Base-by-base conservation (phyloP, 1,140 invertebrate genomes). In the Lamellibrachia luymesi region DNA sequence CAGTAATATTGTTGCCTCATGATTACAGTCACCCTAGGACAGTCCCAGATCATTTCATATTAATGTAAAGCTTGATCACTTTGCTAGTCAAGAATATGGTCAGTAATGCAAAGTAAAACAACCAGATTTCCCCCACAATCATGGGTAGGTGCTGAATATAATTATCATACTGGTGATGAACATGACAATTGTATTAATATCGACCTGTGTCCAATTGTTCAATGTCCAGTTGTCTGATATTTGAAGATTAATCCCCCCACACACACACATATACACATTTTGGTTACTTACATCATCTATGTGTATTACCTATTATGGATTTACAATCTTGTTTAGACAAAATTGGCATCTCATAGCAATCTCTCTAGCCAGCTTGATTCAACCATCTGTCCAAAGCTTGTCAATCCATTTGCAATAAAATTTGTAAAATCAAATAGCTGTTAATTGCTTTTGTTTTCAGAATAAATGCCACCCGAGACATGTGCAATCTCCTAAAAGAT, bases 401-500 rank as follows among this genome's bases (percentile, higher is more conserved):
- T 38, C 38, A 38, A 38, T 38, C 38, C 38, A 38, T 38, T 38
- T 38, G 38, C 1, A 38, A 38, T 38, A 38, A 38, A 38, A 38
- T 38, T 38, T 80, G 64, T 80, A 80, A 8, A 22, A 22, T 80
- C 0, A 22, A 80, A 80, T 0, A 17, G 64, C 25, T 80, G 13
- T 80, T 56, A 56, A 80, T 22, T 80, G 64, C 64, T 80, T 80
- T 80, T 80, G 50, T 50, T 94, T 93, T 25, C 93, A 95, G 94
- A 92, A 94, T 95, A 91, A 92, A 94, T 93, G 92, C 93, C 56
- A 95, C 95, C 38, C 92, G 94, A 92, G 94, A 95, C n/a, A 94
- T 95, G 90, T 95, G 94, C 92, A 94, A 94, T 92, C 90, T 95
- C 52, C 91, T 95, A 2, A 95, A 95, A 91, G 94, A 94, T 52